Percentiles rank a stretch among this genome's conserved stretches.
phyloP scores from a whole-genome alignment of 2,888 invertebrate genomes.

The Sesia bembeciformis region DNA sequence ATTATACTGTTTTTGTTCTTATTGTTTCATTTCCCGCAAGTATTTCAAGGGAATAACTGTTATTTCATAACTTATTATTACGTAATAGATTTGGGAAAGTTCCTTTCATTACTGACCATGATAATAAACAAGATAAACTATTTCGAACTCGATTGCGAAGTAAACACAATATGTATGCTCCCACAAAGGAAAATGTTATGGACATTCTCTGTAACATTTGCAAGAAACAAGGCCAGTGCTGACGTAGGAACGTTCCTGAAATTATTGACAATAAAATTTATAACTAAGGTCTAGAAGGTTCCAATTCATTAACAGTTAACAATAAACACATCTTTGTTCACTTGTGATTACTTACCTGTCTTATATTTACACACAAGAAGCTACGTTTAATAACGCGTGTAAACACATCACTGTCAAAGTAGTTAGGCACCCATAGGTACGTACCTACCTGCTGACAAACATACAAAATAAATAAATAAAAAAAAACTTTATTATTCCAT shows the following conservation, averaged over 20 bases:
- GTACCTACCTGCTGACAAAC: no score
- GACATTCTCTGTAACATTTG: not conserved
- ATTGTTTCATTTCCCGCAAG: not conserved
- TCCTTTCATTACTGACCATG: constrained; percentile 2
- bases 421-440: no score
- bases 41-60: not conserved
- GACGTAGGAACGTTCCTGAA: not conserved
- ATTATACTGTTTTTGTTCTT: not conserved
- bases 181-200: not conserved
- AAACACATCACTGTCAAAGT: no score
- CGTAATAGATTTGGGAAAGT: constrained; percentile 4
- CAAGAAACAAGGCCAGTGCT: not conserved
- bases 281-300: no score
- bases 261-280: not conserved
- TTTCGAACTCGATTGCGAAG: not conserved
- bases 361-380: no score
- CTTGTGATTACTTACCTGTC: no score
- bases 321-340: no score
- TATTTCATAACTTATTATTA: not conserved
- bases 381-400: no score
- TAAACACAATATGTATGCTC: not conserved
- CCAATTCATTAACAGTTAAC: no score
- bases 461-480: no score
- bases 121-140: not conserved
- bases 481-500: no score